Percentiles rank a stretch among this genome's conserved stretches.
Evolutionary conservation across 2,113 vertebrate genomes (phyloP).

Genomic region (Rhinoderma darwinii): DNA sequence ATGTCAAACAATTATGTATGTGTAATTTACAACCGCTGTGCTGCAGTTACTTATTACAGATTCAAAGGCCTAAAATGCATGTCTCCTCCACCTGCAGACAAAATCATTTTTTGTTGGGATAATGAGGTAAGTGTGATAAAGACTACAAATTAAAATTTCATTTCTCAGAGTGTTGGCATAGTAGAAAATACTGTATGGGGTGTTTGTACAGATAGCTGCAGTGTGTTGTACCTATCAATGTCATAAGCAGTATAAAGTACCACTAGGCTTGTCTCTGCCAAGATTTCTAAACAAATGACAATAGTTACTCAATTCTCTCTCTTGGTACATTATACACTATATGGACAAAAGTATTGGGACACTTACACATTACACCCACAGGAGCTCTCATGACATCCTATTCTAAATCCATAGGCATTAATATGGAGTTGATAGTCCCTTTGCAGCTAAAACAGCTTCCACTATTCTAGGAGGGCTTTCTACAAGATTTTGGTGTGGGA

Average conservation of each 20-base stretch:
- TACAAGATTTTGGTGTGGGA: too few species aligned
- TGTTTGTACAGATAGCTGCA: conserved; percentile 8
- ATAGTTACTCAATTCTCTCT: neutral
- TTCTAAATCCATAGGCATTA: too few species aligned
- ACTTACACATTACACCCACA: too few species aligned
- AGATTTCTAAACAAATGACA: neutral
- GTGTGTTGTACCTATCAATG: conserved; percentile 21
- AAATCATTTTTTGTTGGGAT: conserved; percentile 54
- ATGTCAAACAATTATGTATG: conserved; percentile 56
- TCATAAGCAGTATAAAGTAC: neutral
- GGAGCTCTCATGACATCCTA: too few species aligned
- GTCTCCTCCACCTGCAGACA: conserved; percentile 54
- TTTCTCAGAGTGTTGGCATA: neutral
- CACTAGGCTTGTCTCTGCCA: neutral
- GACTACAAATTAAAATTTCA: conserved; percentile 51
- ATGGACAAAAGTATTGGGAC: too few species aligned
- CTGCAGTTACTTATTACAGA: conserved; percentile 48
- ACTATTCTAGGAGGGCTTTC: too few species aligned
- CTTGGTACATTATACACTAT: neutral
- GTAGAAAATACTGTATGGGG: neutral
- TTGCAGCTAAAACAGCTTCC: too few species aligned
- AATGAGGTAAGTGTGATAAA: conserved; percentile 56
- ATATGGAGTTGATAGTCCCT: too few species aligned
- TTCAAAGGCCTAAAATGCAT: conserved; percentile 46
- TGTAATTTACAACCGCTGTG: conserved; percentile 56